Conservation (phyloP, 2,888 invertebrate genomes). For the Hermaeophaga mercurialis region DNA sequence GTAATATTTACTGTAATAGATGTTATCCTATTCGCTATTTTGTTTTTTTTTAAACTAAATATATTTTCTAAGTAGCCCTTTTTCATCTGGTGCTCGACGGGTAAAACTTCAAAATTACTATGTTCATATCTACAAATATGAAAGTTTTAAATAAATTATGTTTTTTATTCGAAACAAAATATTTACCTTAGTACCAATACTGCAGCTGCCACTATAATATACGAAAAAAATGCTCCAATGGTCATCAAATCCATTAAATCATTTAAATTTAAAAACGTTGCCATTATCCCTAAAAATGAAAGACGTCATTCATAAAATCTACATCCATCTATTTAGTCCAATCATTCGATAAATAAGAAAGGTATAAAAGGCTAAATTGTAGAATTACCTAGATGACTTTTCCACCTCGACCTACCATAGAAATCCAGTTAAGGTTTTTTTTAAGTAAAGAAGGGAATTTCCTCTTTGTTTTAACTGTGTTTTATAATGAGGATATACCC, state of each 20-base stretch:
- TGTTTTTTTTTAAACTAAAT: constrained; percentile 10
- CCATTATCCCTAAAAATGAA: constrained; percentile 68
- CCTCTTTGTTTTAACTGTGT: too few species aligned
- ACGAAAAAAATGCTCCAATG: constrained; percentile 26
- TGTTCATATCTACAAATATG: constrained; percentile 9
- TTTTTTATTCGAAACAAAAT: neutral
- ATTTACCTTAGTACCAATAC: constrained; percentile 23
- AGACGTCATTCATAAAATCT: too few species aligned
- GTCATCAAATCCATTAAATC: constrained; percentile 60
- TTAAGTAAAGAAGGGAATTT: too few species aligned
- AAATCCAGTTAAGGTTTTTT: too few species aligned
- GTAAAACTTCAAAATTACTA: neutral
- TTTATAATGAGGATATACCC: too few species aligned
- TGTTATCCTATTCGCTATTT: constrained; percentile 12
- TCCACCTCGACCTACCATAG: too few species aligned
- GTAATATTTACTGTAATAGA: constrained; percentile 16
- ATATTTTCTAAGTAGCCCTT: constrained; percentile 4
- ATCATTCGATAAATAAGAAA: too few species aligned
- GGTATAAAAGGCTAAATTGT: too few species aligned
- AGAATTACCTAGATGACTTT: too few species aligned
- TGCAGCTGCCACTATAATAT: constrained; percentile 18
- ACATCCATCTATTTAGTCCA: too few species aligned
- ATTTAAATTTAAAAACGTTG: constrained; percentile 80
- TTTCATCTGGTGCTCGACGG: neutral
- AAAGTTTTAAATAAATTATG: too few species aligned